Evolutionary conservation across 2,888 invertebrate species (phyloP).

Genomic region (Ariolimax columbianus): DNA sequence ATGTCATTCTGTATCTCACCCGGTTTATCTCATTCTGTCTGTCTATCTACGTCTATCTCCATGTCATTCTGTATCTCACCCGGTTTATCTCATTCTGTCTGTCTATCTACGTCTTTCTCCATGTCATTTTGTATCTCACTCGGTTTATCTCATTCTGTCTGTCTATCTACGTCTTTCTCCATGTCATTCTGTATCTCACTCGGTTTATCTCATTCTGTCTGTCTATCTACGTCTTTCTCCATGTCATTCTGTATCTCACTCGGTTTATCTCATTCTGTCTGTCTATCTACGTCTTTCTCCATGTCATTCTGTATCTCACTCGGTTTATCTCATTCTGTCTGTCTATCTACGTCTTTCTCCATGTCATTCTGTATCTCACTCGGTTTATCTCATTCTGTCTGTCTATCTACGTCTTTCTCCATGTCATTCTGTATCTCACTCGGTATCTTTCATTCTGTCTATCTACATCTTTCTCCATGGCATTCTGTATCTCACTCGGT

Average conservation of each 20-base stretch:
- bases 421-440: neutral
- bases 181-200: too few relatives aligned
- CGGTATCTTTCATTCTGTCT: neutral
- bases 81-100: neutral
- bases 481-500: neutral
- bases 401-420: neutral
- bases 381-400: neutral
- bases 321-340: neutral
- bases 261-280: neutral
- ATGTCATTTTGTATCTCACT: too few relatives aligned
- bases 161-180: neutral
- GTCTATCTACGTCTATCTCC: neutral
- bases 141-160: neutral
- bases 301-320: neutral
- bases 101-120: neutral
- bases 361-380: neutral
- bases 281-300: neutral
- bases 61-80: too few relatives aligned
- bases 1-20: neutral
- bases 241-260: too few relatives aligned
- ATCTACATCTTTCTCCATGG: neutral
- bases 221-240: neutral
- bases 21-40: slow-evolving; percentile 1
- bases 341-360: neutral
- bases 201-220: neutral